Evolutionary conservation across 2,113 vertebrate species (phyloP), one percentile per base, ranked within the genome.

Genomic region (Hypanus sabinus): DNA sequence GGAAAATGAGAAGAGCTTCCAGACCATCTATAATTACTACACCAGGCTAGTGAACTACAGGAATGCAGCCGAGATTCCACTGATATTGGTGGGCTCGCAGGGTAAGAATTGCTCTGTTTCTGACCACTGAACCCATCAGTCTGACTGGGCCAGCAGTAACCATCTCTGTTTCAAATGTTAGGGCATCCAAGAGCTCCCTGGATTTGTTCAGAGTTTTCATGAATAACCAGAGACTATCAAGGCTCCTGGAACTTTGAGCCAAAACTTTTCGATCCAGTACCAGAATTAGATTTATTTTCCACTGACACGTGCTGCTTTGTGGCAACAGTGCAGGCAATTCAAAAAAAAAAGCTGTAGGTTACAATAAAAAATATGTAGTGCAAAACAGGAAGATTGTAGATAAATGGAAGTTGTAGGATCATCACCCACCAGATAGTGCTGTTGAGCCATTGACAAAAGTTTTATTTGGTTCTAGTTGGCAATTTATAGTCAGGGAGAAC

Each of bases 21-120:
- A 98, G 96, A 98, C 98, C 94, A 97, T 98, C 93, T 97, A 97
- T 65, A 97, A 95, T 94, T 96, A 97, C 85, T 98, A 98, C 62
- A 96, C 96, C 76, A 97, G 97, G 95, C 96, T 99, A 94, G 95
- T 96, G 16, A 93, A 96, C 55, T 96, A 97, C 92, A 97, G 97
- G 0, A 96, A 96, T n/a, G 46, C 97, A 46, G 36, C 96, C 0
- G 98, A 99, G 95, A 94, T 99, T 95, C 97, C 97, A 0, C 96
- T 99, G 95, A 97, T 98, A 0, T 96, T 99, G 94, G 98, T 99
- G 94, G 99, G 98, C 81, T 99, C 98, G 0, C 98, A 99, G 97
- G 99, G 98, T 99, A 96, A 97, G 96, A 94, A 71, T 27, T 60
- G 24, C 55, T 87, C 24, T 27, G 57, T n/a, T 27, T 24, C 83